Evolutionary conservation across 2,113 vertebrate genomes (phyloP).

Genomic region (Oryzias javanicus): DNA sequence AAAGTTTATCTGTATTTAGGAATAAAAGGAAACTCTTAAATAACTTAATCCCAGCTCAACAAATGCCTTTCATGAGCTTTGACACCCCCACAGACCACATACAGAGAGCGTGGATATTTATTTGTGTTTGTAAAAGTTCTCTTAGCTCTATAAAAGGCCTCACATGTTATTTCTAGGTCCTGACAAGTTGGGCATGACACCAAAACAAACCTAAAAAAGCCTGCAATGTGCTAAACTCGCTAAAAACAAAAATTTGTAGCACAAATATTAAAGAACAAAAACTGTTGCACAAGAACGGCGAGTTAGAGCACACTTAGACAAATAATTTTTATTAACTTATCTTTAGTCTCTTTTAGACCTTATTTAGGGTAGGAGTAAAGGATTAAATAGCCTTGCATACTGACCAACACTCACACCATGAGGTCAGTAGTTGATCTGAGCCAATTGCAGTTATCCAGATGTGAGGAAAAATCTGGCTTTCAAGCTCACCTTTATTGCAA

Average conservation of each 20-base stretch:
- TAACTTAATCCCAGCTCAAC: neutral
- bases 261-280: neutral
- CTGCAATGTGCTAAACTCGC: conserved; percentile 1
- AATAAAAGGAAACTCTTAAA: neutral
- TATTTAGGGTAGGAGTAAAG: neutral
- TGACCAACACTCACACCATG: neutral
- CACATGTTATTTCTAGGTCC: neutral
- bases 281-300: neutral
- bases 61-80: neutral
- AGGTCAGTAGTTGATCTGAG: conserved; percentile 1
- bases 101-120: rapidly evolving
- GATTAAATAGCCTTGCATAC: neutral
- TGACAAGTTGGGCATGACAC: conserved; percentile 1
- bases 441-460: neutral
- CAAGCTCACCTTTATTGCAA: neutral
- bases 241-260: neutral
- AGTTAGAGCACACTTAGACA: neutral
- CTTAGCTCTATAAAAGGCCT: neutral
- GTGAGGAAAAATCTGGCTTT: neutral
- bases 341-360: neutral
- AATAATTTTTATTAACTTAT: neutral
- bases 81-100: neutral
- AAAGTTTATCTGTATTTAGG: neutral
- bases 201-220: neutral
- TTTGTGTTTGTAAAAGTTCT: neutral